Conservation (phyloP, 2,113 vertebrate genomes). For the Echinops telfairi region DNA sequence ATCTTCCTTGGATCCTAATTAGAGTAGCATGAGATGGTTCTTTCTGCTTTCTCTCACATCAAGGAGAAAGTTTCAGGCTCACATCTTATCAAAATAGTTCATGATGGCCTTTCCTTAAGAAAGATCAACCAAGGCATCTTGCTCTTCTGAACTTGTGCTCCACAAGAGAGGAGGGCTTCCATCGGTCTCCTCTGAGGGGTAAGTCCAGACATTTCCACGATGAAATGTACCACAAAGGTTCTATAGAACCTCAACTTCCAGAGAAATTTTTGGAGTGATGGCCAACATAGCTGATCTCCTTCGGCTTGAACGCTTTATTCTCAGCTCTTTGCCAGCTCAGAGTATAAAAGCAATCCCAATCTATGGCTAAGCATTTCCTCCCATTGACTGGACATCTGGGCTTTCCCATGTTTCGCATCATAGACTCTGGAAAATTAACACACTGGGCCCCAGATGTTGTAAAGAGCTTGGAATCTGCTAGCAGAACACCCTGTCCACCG, state of each 20-base stretch:
- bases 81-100: neutral
- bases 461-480: neutral
- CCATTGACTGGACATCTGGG: neutral
- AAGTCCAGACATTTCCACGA: neutral
- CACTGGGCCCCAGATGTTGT: neutral
- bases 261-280: neutral
- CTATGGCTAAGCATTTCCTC: neutral
- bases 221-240: neutral
- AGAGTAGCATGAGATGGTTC: neutral
- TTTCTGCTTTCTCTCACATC: neutral
- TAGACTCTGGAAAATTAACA: neutral
- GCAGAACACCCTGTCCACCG: neutral
- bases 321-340: neutral
- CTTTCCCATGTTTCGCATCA: neutral
- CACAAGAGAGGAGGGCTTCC: neutral
- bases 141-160: neutral
- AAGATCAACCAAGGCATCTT: neutral
- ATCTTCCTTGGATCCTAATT: slow-evolving; percentile 6
- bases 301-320: slow-evolving; percentile 6
- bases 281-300: neutral
- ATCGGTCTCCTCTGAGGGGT: neutral
- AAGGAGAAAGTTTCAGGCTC: neutral
- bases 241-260: neutral
- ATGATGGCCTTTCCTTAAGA: neutral
- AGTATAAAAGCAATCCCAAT: neutral